Base-by-base conservation (phyloP, 2,113 vertebrate species). In the Python bivittatus region DNA sequence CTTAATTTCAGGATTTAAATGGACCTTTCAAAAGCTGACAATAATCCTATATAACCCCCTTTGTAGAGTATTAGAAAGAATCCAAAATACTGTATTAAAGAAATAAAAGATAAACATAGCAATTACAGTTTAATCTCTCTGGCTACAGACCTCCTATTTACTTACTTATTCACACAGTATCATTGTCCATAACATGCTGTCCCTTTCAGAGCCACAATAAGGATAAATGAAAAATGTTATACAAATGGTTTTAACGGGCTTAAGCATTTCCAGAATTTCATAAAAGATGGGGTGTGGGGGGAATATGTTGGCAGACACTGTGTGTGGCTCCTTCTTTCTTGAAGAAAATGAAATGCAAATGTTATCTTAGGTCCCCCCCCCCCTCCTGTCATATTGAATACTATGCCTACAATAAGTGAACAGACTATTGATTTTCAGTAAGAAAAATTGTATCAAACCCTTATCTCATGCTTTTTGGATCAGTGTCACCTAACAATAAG, bases 351-450 rank as follows among this genome's bases (percentile, higher is more conserved):
- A 13, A 96, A 95, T 94, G 88, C 38, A 95, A 96, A 97, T 94
- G 53, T 92, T 96, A 96, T 97, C 94, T 54, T 61, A 93, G 91
- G 94, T 95, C 33, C 5, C 29, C 15, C 60, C 9, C 12, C 15
- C 29, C n/a, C 29, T 12, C 5, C 0, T 42, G 72, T 33, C 91
- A 90, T 92, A 90, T 93, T 72, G 90, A 44, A 94, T 93, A 87
- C 42, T 92, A 56, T 68, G 87, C 15, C 94, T 0, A 95, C 85
- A 95, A 94, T 95, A 97, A 95, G 79, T 86, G n/a, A 90, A 93
- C 56, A 96, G 95, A 96, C 95, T 96, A 95, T 93, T 94, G 93
- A 93, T 95, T 97, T 96, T 95, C 91, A 96, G 86, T 86, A 92
- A 12, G 3, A 72, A 58, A 94, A 11, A 95, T 95, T 96, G 94